Base-by-base conservation (phyloP, 1,140 invertebrate species). In the Protaetia brevitarsis region DNA sequence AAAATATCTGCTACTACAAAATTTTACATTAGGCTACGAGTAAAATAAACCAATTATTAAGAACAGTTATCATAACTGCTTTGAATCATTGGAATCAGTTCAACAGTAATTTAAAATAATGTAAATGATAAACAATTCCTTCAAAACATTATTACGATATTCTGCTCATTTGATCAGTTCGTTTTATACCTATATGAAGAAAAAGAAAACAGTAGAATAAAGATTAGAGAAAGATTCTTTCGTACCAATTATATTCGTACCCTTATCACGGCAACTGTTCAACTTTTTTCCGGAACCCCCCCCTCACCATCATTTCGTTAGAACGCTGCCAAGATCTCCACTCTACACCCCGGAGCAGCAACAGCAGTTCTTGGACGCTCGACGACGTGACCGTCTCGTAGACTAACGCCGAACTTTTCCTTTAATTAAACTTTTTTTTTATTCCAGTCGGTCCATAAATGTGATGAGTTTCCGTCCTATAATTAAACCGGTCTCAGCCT, bases 351-450 rank as follows among this genome's bases (percentile, higher is more conserved):
- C 31, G 26, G 41, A 51, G 13, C 41, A 8, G 41, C 41, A 23
- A 19, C 13, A 16, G 41, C 16, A 51, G 41, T 16, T 51, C 19
- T 19, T 23, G 41, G 6, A 19, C 13, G 41, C 19, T 19, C 41
- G 41, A 19, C 41, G 19, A 51, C 41, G 41, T 51, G 41, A 51
- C 19, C 19, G 19, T 19, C 26, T 51, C 16, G 19, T 19, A 51
- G 41, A 51, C 41, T 16, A 51, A 10, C 19, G 19, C 16, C 19
- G 19, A 51, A 51, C 41, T 51, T 51, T 51, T 51, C 41, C 41
- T 51, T 51, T 51, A 51, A 51, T 51, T 51, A 51, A 51, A 51
- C 16, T 51, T 51, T 41, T 34, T 51, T 51, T 51, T 51, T 21
- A 51, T 51, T 51, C 41, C 5, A 19, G 41, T 19, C n/a, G n/a